phyloP scores from a whole-genome alignment of 2,888 invertebrate genomes.

The Harpalus rubripes region DNA sequence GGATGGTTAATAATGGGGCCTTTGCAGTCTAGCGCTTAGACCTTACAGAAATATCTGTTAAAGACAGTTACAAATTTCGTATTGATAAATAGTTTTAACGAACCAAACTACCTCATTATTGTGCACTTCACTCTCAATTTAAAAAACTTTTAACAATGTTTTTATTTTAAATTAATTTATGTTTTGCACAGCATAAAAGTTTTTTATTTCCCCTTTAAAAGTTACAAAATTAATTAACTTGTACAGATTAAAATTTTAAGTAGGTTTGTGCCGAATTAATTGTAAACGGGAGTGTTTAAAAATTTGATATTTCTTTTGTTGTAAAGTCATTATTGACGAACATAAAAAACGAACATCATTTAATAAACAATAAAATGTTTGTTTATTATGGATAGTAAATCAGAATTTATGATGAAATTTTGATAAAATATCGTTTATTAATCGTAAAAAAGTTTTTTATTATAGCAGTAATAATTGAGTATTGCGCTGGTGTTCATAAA shows the following conservation, averaged over 20 bases:
- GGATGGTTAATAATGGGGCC: too few species aligned
- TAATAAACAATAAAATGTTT: slow-evolving; percentile 33
- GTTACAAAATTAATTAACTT: slow-evolving; percentile 42
- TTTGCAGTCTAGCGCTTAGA: too few species aligned
- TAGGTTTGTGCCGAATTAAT: slow-evolving; percentile 19
- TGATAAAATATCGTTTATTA: slow-evolving; percentile 39
- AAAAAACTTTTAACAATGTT: slow-evolving; percentile 34
- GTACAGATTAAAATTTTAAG: slow-evolving; percentile 41
- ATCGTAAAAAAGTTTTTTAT: slow-evolving; percentile 41
- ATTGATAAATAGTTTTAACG: not conserved
- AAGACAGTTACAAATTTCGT: not conserved
- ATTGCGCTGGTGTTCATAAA: slow-evolving; percentile 1
- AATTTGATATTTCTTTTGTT: slow-evolving; percentile 2
- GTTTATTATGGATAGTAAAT: slow-evolving; percentile 19
- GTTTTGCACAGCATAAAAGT: slow-evolving; percentile 19
- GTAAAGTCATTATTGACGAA: not conserved
- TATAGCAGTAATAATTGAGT: slow-evolving; percentile 5
- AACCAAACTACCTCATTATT: not conserved
- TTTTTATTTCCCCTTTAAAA: slow-evolving; percentile 31
- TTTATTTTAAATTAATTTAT: slow-evolving; percentile 43
- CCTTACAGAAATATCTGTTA: too few species aligned
- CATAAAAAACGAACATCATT: slow-evolving; percentile 22
- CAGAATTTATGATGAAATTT: slow-evolving; percentile 18
- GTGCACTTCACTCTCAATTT: not conserved
- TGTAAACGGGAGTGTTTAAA: slow-evolving; percentile 11